phyloP scores from a whole-genome alignment of 2,888 invertebrate genomes.

The Venusia cambrica region DNA sequence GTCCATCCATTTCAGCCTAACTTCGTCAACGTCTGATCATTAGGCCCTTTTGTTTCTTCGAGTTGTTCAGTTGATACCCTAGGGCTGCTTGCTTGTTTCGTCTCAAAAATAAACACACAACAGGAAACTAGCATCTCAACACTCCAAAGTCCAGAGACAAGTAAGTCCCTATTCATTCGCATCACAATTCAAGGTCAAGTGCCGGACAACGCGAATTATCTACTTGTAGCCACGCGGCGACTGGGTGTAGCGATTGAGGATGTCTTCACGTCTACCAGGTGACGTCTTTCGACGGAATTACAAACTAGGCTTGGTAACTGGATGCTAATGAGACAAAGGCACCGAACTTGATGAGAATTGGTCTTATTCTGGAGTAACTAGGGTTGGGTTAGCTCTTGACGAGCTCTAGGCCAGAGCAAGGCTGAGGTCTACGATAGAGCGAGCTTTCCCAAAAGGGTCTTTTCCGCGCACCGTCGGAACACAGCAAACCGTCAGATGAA shows the following conservation, averaged over 20 bases:
- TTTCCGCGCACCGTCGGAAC: too few species aligned
- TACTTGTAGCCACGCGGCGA: constrained; percentile 39
- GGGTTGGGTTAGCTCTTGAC: not conserved
- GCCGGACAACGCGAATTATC: constrained; percentile 49
- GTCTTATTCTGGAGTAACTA: constrained; percentile 1
- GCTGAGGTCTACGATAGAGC: too few species aligned
- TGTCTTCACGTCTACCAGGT: constrained; percentile 26
- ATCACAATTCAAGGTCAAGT: constrained; percentile 39
- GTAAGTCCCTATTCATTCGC: constrained; percentile 9
- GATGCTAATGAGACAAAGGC: constrained; percentile 13
- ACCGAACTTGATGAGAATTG: constrained; percentile 3
- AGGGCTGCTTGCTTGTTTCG: too few species aligned
- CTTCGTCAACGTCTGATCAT: too few species aligned
- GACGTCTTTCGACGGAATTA: constrained; percentile 18
- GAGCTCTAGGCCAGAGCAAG: too few species aligned
- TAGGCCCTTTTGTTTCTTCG: too few species aligned
- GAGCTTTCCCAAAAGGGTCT: too few species aligned
- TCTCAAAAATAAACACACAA: constrained; percentile 2
- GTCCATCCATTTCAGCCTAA: too few species aligned
- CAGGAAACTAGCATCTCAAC: constrained; percentile 4
- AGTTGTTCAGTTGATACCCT: too few species aligned
- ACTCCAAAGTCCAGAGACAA: constrained; percentile 5
- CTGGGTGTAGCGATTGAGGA: constrained; percentile 34
- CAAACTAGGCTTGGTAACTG: constrained; percentile 6
- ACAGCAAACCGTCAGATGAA: too few species aligned